Conservation (phyloP, 2,888 invertebrate species). For the Dinocampus coccinellae region DNA sequence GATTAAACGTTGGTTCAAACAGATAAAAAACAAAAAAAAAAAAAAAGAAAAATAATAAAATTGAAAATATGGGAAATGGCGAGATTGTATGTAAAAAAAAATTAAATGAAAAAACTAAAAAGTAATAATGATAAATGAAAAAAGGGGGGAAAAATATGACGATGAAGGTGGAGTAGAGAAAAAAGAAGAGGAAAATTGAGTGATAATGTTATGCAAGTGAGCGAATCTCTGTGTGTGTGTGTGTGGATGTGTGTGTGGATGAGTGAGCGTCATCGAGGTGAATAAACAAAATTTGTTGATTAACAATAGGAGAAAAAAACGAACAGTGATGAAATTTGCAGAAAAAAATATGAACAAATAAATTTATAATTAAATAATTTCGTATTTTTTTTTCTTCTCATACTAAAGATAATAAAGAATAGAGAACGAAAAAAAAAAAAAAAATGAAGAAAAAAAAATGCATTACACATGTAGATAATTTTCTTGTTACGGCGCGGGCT, state of each 20-base stretch:
- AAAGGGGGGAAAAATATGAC: neutral
- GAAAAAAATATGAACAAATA: neutral
- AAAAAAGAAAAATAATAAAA: conserved; percentile 25
- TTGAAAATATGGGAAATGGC: too few species aligned
- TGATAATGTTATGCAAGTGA: too few species aligned
- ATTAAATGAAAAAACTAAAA: conserved; percentile 11
- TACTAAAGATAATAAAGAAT: neutral
- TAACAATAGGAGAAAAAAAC: neutral
- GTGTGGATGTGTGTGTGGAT: neutral
- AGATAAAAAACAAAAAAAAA: conserved; percentile 5
- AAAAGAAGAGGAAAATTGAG: neutral
- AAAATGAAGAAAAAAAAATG: conserved; percentile 36
- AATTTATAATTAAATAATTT: neutral
- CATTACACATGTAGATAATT: conserved; percentile 58
- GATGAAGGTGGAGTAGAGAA: neutral
- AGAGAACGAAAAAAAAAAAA: conserved; percentile 23
- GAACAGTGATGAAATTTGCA: neutral
- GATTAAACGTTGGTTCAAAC: conserved; percentile 8
- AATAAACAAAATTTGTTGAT: neutral
- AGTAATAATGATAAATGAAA: too few species aligned
- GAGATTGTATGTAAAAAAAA: conserved; percentile 27
- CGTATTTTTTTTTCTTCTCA: neutral
- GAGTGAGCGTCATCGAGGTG: neutral
- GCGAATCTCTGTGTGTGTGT: too few species aligned
- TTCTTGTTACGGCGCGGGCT: conserved; percentile 58